Conservation (phyloP, 2,113 vertebrate genomes). For the Artemisiospiza belli region DNA sequence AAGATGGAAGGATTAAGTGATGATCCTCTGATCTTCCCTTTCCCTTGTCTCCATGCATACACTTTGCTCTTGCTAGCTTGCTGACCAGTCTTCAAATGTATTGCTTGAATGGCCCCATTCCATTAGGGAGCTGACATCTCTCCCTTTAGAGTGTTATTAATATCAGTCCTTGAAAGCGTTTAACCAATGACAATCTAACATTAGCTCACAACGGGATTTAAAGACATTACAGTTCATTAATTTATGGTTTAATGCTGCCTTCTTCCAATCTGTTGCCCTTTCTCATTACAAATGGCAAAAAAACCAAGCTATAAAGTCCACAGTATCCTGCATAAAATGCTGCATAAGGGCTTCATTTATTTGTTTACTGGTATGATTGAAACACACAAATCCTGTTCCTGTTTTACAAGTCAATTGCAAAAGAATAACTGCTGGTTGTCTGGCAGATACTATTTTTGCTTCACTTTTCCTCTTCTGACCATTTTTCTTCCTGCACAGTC, state of each 20-base stretch:
- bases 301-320: background rate
- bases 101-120: conserved; percentile 35
- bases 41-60: background rate
- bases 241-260: conserved; percentile 53
- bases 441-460: conserved; percentile 1
- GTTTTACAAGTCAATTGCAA: conserved; percentile 4
- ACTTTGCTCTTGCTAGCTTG: conserved; percentile 13
- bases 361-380: conserved; percentile 29
- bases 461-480: background rate
- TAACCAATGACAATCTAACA: conserved; percentile 62
- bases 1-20: conserved; percentile 38
- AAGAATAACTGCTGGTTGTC: background rate
- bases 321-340: background rate
- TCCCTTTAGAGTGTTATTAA: conserved; percentile 49
- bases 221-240: conserved; percentile 53
- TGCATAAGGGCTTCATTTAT: background rate
- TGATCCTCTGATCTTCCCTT: conserved; percentile 29
- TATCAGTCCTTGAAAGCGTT: conserved; percentile 64
- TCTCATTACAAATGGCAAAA: conserved; percentile 32
- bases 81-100: conserved; percentile 47
- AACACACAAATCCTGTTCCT: background rate
- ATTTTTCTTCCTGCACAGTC: background rate
- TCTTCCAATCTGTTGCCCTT: conserved; percentile 54
- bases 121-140: conserved; percentile 46
- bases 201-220: conserved; percentile 54